A percentile compares a stretch with the other conserved stretches of the same genome.
These are phyloP conservation scores for Galeopsomyia nigrocyanea DNA, from an alignment of 2,888 invertebrate genomes.

Conservation along the genomic window DNA sequence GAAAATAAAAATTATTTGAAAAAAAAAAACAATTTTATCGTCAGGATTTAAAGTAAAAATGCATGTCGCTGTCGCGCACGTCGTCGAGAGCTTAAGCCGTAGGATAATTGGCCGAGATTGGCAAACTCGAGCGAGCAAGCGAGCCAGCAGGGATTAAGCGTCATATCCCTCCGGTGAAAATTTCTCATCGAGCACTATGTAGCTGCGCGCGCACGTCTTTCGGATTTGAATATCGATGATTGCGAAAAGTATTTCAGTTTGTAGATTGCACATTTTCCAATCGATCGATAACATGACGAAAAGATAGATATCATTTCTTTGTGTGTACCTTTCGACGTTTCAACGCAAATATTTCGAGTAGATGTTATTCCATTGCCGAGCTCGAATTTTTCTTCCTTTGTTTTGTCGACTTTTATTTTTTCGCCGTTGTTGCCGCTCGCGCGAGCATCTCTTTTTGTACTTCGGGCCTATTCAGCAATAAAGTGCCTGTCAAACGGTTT, in stretches of 20 bases:
- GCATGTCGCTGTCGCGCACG: not conserved
- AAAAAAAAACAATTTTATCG: constrained; percentile 2
- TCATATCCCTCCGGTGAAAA: constrained; percentile 19
- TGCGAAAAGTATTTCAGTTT: not conserved
- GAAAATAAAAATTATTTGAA: too few species aligned
- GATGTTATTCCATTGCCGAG: not conserved
- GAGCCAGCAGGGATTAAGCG: constrained; percentile 29
- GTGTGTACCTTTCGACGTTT: constrained; percentile 10
- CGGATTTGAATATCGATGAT: constrained; percentile 21
- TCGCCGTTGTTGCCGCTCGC: not conserved
- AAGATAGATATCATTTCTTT: too few species aligned
- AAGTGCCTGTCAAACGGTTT: constrained; percentile 46
- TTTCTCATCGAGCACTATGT: constrained; percentile 14
- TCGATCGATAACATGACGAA: not conserved
- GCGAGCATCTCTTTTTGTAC: constrained; percentile 40
- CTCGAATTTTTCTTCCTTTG: constrained; percentile 19
- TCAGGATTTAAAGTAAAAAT: not conserved
- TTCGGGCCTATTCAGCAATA: constrained; percentile 42
- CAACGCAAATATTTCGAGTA: not conserved
- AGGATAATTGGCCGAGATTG: constrained; percentile 34
- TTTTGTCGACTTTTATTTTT: constrained; percentile 15
- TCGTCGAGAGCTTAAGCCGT: constrained; percentile 9
- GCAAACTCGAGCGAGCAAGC: constrained; percentile 9
- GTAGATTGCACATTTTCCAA: constrained; percentile 15
- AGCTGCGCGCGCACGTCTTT: not conserved